Conservation (phyloP, 2,797 vertebrate species). For the Tenualosa ilisha region DNA sequence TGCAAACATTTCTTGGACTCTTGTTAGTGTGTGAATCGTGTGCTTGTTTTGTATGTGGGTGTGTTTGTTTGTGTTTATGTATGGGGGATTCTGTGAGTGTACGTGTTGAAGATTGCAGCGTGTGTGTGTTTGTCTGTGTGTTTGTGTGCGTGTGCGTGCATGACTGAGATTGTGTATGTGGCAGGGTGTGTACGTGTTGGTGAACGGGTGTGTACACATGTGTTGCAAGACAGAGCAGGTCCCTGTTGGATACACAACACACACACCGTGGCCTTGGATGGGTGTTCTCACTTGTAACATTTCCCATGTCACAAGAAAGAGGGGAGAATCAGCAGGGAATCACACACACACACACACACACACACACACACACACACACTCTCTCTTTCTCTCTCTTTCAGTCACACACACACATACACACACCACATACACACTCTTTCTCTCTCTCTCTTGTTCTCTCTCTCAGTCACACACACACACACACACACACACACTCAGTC, state of each 20-base stretch:
- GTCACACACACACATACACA: background rate
- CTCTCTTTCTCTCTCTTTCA: background rate
- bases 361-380: background rate
- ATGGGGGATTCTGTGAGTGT: background rate
- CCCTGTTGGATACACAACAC: conserved; percentile 20
- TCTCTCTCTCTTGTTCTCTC: background rate
- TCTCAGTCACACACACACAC: background rate
- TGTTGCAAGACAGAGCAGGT: background rate
- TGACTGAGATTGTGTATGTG: background rate
- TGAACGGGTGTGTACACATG: background rate
- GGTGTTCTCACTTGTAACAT: conserved; percentile 7
- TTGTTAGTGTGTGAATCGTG: background rate
- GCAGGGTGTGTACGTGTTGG: background rate
- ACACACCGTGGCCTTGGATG: conserved; percentile 11
- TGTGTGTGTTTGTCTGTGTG: background rate
- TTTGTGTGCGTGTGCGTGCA: background rate
- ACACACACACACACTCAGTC: background rate
- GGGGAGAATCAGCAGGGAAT: background rate
- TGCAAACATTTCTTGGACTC: no score
- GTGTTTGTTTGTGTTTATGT: background rate
- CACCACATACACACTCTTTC: background rate
- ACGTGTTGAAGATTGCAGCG: background rate
- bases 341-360: conserved; percentile 6
- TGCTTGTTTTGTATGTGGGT: background rate
- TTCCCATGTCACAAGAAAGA: conserved; percentile 9